Conservation (phyloP, 2,888 invertebrate genomes). For the Lithophane leautieri region DNA sequence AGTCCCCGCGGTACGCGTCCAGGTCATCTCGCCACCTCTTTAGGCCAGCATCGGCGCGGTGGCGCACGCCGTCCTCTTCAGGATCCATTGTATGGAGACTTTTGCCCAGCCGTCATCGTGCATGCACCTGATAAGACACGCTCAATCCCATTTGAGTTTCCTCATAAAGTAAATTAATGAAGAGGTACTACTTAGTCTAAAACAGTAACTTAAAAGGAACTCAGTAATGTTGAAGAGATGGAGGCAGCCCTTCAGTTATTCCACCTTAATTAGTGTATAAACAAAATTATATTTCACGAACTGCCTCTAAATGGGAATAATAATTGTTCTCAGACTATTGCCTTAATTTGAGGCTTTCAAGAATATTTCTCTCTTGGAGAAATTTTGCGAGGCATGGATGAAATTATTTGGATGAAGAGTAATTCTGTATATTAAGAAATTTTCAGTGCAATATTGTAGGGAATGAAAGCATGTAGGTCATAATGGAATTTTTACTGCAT, state of each 20-base stretch:
- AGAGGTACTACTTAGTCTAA: neutral
- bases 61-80: neutral
- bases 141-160: neutral
- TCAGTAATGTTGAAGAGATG: conserved; percentile 9
- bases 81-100: neutral
- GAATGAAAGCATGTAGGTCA: neutral
- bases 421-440: conserved; percentile 38
- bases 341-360: conserved; percentile 50
- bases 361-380: conserved; percentile 37
- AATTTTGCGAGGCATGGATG: conserved; percentile 30
- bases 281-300: conserved; percentile 59
- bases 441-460: conserved; percentile 25
- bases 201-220: conserved; percentile 4
- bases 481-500: conserved; percentile 8
- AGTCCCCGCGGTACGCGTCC: too few species aligned
- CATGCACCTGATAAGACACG: neutral
- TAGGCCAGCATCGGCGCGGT: neutral
- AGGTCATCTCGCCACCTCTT: neutral
- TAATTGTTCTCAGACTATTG: conserved; percentile 44
- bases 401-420: conserved; percentile 44
- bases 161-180: neutral
- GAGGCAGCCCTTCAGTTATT: conserved; percentile 18
- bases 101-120: neutral
- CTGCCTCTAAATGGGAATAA: conserved; percentile 31
- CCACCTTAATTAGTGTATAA: conserved; percentile 45